phyloP scores from a whole-genome alignment of 2,113 vertebrate genomes.

The Pseudonaja textilis region DNA sequence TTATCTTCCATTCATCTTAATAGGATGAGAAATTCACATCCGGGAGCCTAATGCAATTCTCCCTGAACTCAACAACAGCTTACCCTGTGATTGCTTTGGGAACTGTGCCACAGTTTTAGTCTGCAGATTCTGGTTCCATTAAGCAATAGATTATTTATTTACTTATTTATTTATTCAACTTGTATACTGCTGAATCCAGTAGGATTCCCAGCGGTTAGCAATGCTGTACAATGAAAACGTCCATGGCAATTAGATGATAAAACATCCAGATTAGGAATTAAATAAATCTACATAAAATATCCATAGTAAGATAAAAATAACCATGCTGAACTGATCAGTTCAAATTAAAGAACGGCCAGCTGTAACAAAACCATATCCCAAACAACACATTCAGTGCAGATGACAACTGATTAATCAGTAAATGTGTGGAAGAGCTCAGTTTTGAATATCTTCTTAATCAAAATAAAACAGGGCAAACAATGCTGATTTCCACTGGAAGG shows the following conservation, averaged over 20 bases:
- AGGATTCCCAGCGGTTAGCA: not conserved
- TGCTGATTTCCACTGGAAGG: not conserved
- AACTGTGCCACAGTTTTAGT: not conserved
- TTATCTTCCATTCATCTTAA: constrained; percentile 37
- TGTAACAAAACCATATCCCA: not conserved
- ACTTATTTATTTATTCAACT: not conserved
- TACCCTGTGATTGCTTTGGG: not conserved
- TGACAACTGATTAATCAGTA: not conserved
- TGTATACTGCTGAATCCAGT: not conserved
- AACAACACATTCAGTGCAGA: not conserved
- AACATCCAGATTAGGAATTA: not conserved
- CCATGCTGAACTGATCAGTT: not conserved
- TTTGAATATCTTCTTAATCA: not conserved
- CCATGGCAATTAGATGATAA: not conserved
- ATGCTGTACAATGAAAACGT: not conserved
- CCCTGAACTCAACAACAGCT: constrained; percentile 19
- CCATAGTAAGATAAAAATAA: not conserved
- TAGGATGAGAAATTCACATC: constrained; percentile 38
- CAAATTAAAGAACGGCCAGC: not conserved
- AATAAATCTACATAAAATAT: not conserved
- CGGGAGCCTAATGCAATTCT: not conserved
- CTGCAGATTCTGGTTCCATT: no score
- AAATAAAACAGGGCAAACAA: not conserved
- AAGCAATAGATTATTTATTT: not conserved
- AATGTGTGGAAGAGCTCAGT: not conserved